Conservation (phyloP, 2,113 vertebrate genomes). For the Bungarus multicinctus region DNA sequence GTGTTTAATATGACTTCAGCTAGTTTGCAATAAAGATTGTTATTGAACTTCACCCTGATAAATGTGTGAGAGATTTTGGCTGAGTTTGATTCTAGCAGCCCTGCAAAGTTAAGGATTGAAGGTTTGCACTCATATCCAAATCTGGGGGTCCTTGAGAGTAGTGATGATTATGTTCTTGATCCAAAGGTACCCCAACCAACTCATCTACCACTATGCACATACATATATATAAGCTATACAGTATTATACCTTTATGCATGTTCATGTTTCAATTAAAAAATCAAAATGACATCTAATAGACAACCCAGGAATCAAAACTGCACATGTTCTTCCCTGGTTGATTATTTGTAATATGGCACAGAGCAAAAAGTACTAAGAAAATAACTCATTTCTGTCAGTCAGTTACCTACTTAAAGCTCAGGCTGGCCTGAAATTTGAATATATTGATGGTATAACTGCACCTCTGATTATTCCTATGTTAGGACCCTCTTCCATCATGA, state of each 20-base stretch:
- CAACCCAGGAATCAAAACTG: background rate
- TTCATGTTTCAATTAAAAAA: background rate
- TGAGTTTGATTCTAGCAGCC: background rate
- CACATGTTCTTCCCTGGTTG: background rate
- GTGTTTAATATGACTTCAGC: background rate
- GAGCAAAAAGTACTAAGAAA: background rate
- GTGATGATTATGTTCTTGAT: background rate
- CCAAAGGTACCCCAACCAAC: background rate
- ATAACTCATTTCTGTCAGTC: background rate
- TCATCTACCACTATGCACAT: background rate
- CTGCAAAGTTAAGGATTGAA: background rate
- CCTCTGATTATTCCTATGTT: background rate
- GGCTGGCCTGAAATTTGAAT: background rate
- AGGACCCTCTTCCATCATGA: background rate
- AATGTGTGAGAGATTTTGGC: background rate
- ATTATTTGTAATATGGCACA: background rate
- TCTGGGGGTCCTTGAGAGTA: background rate
- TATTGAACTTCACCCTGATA: background rate
- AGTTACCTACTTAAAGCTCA: background rate
- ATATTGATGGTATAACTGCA: background rate
- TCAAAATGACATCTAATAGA: background rate
- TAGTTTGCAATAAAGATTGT: background rate
- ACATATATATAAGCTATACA: background rate
- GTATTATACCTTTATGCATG: background rate
- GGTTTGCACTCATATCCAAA: background rate